Conservation (phyloP, 2,888 invertebrate genomes). For the Drosophila dives region DNA sequence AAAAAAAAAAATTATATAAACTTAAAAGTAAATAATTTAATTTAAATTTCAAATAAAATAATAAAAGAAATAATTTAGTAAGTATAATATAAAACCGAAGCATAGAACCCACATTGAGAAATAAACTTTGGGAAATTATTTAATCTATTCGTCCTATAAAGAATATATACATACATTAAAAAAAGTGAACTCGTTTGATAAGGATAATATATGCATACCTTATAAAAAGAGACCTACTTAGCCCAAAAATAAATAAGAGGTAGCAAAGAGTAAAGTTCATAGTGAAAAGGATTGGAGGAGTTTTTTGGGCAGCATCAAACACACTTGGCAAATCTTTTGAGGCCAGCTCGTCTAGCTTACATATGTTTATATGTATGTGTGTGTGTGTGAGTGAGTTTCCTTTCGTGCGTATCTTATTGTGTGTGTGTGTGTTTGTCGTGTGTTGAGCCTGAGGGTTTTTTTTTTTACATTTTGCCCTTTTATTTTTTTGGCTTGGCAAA, state of each 20-base stretch:
- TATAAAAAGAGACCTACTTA: neutral
- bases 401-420: too few species aligned
- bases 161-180: neutral
- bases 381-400: constrained; percentile 27
- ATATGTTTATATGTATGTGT: constrained; percentile 12
- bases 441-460: constrained; percentile 59
- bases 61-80: neutral
- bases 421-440: constrained; percentile 23
- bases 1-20: too few species aligned
- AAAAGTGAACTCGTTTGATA: neutral
- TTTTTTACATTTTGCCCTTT: constrained; percentile 46
- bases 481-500: constrained; percentile 61
- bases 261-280: constrained; percentile 49
- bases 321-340: constrained; percentile 66
- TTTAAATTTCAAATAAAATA: neutral
- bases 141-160: neutral
- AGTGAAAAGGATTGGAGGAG: constrained; percentile 65
- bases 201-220: neutral
- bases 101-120: neutral
- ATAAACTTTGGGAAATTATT: neutral
- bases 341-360: constrained; percentile 51
- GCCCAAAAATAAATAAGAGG: neutral
- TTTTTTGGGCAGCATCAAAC: constrained; percentile 56
- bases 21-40: neutral
- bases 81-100: neutral